Evolutionary conservation across 2,888 invertebrate genomes (phyloP).

Genomic region (Polylopha cassiicola): DNA sequence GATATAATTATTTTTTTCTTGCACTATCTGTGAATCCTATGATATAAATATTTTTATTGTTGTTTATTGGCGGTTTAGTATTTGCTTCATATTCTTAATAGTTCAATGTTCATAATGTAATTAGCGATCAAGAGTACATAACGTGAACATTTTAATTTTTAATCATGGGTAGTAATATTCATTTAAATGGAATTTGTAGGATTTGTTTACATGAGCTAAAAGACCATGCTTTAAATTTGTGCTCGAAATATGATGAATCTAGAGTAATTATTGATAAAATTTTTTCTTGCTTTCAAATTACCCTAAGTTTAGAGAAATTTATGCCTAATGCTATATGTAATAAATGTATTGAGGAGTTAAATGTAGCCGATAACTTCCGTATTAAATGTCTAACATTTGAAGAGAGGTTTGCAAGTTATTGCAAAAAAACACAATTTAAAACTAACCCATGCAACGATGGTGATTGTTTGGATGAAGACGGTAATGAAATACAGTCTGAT

Average conservation of each 20-base stretch:
- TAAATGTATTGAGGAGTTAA: slow-evolving; percentile 47
- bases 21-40: too few relatives aligned
- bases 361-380: slow-evolving; percentile 47
- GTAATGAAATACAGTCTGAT: slow-evolving; percentile 25
- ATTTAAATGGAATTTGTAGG: too few relatives aligned
- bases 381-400: slow-evolving; percentile 52
- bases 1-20: too few relatives aligned
- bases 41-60: too few relatives aligned
- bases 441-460: slow-evolving; percentile 2
- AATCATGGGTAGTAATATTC: too few relatives aligned
- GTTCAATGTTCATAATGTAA: too few relatives aligned
- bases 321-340: slow-evolving; percentile 51
- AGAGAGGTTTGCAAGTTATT: slow-evolving; percentile 38
- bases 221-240: slow-evolving; percentile 32
- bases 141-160: too few relatives aligned
- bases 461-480: slow-evolving; percentile 18
- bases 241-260: slow-evolving; percentile 34
- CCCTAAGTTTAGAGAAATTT: slow-evolving; percentile 35
- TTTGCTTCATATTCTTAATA: too few relatives aligned
- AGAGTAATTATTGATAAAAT: slow-evolving; percentile 46
- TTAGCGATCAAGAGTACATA: too few relatives aligned
- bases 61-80: too few relatives aligned
- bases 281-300: slow-evolving; percentile 51
- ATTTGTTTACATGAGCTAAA: slow-evolving; percentile 43
- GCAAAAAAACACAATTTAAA: slow-evolving; percentile 16